A percentile compares a stretch with the other conserved stretches of the same genome.
phyloP scores from a whole-genome alignment of 2,113 vertebrate species.

The Mugil cephalus region DNA sequence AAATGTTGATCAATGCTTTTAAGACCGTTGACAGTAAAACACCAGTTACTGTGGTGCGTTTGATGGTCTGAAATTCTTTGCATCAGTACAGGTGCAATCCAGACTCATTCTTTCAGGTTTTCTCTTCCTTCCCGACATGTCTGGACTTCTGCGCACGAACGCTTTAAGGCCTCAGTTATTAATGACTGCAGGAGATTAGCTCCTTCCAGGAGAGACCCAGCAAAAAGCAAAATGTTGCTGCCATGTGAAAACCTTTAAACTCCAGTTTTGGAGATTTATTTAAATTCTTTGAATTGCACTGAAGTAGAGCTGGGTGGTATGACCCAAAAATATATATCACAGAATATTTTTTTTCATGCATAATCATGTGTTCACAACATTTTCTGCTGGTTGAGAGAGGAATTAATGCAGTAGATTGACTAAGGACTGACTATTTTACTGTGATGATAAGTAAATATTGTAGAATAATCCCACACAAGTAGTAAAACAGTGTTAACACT shows the following conservation, averaged over 20 bases:
- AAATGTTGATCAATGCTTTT: not conserved
- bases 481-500: no score
- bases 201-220: not conserved
- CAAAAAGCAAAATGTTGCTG: not conserved
- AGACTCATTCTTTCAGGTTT: not conserved
- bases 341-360: no score
- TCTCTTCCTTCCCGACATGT: conserved; percentile 30
- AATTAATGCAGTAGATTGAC: no score
- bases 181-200: conserved; percentile 22
- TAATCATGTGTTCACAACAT: no score
- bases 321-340: no score
- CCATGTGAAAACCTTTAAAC: conserved; percentile 3
- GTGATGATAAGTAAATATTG: no score
- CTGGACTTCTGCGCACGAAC: conserved; percentile 1
- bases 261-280: no score
- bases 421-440: no score
- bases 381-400: no score
- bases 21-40: not conserved
- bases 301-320: no score
- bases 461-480: no score
- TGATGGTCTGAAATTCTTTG: not conserved
- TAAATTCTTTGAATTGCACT: no score
- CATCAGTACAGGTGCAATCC: not conserved
- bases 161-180: not conserved
- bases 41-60: not conserved